A percentile compares a stretch with the other conserved stretches of the same genome.
Conservation (phyloP, 2,113 vertebrate species). For the Spheniscus mendiculus region DNA sequence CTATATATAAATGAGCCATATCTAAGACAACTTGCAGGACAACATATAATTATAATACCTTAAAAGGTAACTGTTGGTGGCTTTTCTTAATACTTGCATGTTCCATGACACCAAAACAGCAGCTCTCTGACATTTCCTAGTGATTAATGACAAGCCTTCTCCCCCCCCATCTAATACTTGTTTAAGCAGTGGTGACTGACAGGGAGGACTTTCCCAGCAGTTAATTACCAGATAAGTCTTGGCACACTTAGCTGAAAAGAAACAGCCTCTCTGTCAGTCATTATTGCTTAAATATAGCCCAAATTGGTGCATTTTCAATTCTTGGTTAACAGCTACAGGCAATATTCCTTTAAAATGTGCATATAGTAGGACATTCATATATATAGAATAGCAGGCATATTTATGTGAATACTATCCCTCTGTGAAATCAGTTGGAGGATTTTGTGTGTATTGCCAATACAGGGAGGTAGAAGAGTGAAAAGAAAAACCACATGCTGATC, state of each 20-base stretch:
- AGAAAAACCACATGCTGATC: neutral
- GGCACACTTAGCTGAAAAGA: neutral
- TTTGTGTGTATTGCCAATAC: neutral
- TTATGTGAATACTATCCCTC: neutral
- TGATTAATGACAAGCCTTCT: neutral
- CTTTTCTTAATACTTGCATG: neutral
- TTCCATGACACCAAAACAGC: neutral
- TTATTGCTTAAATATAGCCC: neutral
- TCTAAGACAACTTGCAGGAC: neutral
- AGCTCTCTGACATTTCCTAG: neutral
- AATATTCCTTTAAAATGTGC: conserved; percentile 8
- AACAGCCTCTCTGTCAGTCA: neutral
- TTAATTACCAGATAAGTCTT: conserved; percentile 25
- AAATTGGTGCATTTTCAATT: neutral
- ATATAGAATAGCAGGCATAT: neutral
- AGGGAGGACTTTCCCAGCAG: neutral
- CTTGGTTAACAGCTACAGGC: neutral
- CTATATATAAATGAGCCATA: neutral
- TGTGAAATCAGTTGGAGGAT: neutral
- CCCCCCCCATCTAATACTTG: neutral
- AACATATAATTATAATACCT: neutral
- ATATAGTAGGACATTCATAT: neutral
- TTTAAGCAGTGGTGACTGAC: neutral
- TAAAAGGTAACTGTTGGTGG: neutral
- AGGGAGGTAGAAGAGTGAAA: neutral